Base-by-base conservation (phyloP, 2,888 invertebrate species). In the Idaea aversata region DNA sequence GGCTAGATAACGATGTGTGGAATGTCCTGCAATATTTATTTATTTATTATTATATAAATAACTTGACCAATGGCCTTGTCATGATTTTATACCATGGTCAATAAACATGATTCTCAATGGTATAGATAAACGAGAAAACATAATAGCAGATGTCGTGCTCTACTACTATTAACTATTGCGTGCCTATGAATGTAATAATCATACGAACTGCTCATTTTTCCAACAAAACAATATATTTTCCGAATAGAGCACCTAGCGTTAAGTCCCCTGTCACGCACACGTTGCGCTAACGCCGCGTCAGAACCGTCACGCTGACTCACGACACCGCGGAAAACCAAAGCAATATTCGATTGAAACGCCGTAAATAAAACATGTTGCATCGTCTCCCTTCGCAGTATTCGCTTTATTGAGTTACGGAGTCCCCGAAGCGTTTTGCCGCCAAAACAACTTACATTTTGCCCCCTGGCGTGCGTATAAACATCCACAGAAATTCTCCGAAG, bases 381-480 rank as follows among this genome's bases (percentile, higher is more conserved):
- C 84, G 80, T 73, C 86, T 84, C 88, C 88, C 90, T 88, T 84
- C 84, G 83, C 79, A 84, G 81, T 86, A 84, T 88, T 90, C 84
- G 87, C 88, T 80, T 92, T 93, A 93, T 93, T 92, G 88, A 92
- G 91, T 93, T 92, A 91, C 90, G 87, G 84, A 85, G 84, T 86
- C 90, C 91, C 91, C 84, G 87, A 88, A 91, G 92, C 93, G 87
- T 93, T 93, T 93, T 93, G 92, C 93, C 93, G 92, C 93, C 93
- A 92, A 93, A 93, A 91, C 92, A 93, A 93, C 90, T 88, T 88
- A 88, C 91, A 90, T 88, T 91, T 89, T 89, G 90, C 91, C 92
- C 91, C 93, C 92, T 87, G 91, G 93, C 92, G 93, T 84, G 92
- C 84, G 88, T 90, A 91, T 91, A 92, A 91, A 91, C 93, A 89